Base-by-base conservation (phyloP, 2,113 vertebrate species). In the Microcebus ravelobensis region DNA sequence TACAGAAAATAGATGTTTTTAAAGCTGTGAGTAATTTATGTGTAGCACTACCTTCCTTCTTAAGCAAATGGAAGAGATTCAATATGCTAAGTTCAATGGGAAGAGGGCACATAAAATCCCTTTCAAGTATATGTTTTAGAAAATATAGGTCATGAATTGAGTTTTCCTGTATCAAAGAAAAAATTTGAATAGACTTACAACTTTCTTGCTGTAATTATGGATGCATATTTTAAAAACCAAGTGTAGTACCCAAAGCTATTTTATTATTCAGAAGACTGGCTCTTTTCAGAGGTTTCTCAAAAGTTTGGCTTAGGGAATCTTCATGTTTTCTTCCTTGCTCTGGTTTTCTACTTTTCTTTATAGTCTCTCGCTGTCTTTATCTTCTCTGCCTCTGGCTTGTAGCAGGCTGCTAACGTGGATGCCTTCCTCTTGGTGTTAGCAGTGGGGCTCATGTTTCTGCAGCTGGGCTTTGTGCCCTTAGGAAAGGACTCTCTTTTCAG, bases 151-250 rank as follows among this genome's bases (percentile, higher is more conserved):
- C 96, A 93, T 20, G 81, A 68, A 83, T 91, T 94, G 77, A 94
- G 52, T 96, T 97, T 96, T 74, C 73, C 83, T 61, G 57, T 96
- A 95, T 96, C 93, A 97, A 96, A 98, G 96, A 65, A 88, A 94
- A 89, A 90, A 74, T 3, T 92, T 95, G 90, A 96, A 96, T 95
- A 94, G 96, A 90, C 85, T 65, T 94, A 52, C 25, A 68, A 77
- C 80, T 90, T 96, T 85, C 95, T 93, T 74, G 48, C 90, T 88
- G 87, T 98, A 96, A 97, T 96, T 95, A 92, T 79, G 83, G 17
- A 39, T 93, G 57, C 55, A 68, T 88, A 92, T 96, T 95, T 50
- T 17, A 36, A 80, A 86, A 95, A 71, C 45, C 93, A 96, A 90
- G 84, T 79, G 50, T 27, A 29, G 39, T 74, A 59, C 83, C 96